Evolutionary conservation across 92 coral and sea anemone species (phyloP).

Genomic region (Porites rus): DNA sequence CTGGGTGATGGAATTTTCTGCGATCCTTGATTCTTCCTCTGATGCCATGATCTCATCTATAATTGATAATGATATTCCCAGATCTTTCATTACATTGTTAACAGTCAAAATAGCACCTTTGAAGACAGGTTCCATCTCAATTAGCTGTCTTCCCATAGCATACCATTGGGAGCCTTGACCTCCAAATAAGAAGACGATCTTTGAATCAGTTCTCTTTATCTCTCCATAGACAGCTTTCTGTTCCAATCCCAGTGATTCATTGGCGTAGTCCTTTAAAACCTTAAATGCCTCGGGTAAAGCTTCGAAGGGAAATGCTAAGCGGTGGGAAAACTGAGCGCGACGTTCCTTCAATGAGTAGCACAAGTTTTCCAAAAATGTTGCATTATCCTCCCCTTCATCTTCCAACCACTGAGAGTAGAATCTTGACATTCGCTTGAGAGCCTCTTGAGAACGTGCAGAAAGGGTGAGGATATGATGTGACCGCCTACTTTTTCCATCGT

Average conservation of each 20-base stretch:
- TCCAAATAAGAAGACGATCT: constrained; percentile 84
- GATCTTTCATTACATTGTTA: constrained; percentile 49
- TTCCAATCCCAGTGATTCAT: constrained; percentile 56
- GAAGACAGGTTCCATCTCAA: constrained; percentile 76
- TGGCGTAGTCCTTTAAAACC: constrained; percentile 52
- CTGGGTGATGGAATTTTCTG: constrained; percentile 72
- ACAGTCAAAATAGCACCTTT: constrained; percentile 55
- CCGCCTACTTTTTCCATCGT: background rate
- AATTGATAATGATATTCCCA: constrained; percentile 76
- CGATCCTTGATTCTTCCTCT: constrained; percentile 52
- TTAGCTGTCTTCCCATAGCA: constrained; percentile 88
- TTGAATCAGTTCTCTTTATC: constrained; percentile 28
- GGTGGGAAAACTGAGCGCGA: constrained; percentile 72
- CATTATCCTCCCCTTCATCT: constrained; percentile 58
- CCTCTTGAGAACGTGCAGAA: constrained; percentile 76
- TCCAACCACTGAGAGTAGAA: constrained; percentile 64
- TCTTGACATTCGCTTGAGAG: constrained; percentile 61
- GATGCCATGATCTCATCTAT: constrained; percentile 60
- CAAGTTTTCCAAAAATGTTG: constrained; percentile 47
- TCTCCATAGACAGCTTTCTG: constrained; percentile 53
- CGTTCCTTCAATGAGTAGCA: constrained; percentile 89
- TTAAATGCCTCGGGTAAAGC: constrained; percentile 68
- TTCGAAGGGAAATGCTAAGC: constrained; percentile 72
- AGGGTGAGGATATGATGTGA: constrained; percentile 55
- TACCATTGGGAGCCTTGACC: constrained; percentile 93